A percentile compares a stretch with the other conserved stretches of the same genome.
Evolutionary conservation across 2,888 invertebrate genomes (phyloP).

Genomic region (Bibio marci): DNA sequence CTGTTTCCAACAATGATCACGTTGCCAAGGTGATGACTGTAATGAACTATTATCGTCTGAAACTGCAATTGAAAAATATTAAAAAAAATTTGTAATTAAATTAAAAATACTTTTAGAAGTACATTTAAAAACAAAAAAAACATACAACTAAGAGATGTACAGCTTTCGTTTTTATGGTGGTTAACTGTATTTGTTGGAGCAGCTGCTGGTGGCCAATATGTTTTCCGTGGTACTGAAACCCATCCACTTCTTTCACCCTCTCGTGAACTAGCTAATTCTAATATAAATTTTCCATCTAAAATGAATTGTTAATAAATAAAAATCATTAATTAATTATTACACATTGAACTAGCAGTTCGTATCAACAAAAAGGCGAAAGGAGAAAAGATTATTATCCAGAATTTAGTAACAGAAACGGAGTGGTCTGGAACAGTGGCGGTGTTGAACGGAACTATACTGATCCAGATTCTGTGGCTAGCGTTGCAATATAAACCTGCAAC

Average conservation of each 20-base stretch:
- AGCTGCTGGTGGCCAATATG: conserved; percentile 69
- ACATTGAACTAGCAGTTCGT: too few relatives aligned
- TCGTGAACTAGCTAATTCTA: conserved; percentile 61
- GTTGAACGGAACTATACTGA: too few relatives aligned
- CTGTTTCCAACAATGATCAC: conserved; percentile 83
- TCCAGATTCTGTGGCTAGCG: too few relatives aligned
- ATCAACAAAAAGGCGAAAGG: too few relatives aligned
- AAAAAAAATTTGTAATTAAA: conserved; percentile 10
- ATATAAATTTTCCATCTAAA: conserved; percentile 76
- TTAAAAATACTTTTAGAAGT: conserved; percentile 1
- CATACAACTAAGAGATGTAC: conserved; percentile 66
- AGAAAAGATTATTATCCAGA: too few relatives aligned
- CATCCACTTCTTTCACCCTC: conserved; percentile 71
- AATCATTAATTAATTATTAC: too few relatives aligned
- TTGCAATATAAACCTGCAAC: too few relatives aligned
- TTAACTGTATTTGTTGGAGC: conserved; percentile 16
- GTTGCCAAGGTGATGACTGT: conserved; percentile 80
- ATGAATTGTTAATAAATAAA: conserved; percentile 10
- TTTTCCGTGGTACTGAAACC: conserved; percentile 79
- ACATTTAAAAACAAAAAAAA: conserved; percentile 8
- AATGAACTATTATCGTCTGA: conserved; percentile 83
- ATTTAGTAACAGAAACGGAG: too few relatives aligned
- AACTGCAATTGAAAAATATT: conserved; percentile 31
- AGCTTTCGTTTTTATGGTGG: conserved; percentile 49
- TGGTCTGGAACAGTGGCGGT: too few relatives aligned